Percentiles rank a stretch among this genome's conserved stretches.
phyloP scores from a whole-genome alignment of 2,797 vertebrate species.

The Chrosomus eos region DNA sequence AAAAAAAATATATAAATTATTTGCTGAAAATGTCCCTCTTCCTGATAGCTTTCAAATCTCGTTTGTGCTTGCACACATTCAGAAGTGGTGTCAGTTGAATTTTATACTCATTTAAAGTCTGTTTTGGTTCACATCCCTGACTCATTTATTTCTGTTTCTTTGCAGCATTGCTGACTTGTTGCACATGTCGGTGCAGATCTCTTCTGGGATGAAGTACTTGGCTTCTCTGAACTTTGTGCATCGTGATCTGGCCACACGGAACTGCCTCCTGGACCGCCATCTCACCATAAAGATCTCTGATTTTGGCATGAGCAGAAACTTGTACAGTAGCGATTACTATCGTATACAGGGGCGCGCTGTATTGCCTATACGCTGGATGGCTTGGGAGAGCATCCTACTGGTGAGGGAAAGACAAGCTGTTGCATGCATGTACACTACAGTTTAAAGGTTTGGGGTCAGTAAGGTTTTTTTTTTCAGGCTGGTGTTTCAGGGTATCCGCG shows the following conservation, averaged over 20 bases:
- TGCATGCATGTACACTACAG: background rate
- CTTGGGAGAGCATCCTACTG: constrained; percentile 78
- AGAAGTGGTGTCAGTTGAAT: too few relatives aligned
- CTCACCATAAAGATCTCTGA: constrained; percentile 78
- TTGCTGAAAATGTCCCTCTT: background rate
- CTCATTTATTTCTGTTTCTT: background rate
- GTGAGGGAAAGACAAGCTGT: constrained; percentile 59
- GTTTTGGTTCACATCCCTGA: background rate
- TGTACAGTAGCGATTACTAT: constrained; percentile 78
- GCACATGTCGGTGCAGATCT: constrained; percentile 76
- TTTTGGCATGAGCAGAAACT: constrained; percentile 78
- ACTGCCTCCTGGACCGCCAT: constrained; percentile 75
- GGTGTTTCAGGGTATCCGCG: too few relatives aligned
- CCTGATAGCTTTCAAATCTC: background rate
- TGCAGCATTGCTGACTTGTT: constrained; percentile 68
- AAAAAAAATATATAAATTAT: background rate
- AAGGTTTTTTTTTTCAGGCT: background rate
- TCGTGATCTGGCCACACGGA: constrained; percentile 74
- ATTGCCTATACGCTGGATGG: constrained; percentile 78
- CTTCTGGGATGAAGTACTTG: constrained; percentile 74
- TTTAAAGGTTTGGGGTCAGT: background rate
- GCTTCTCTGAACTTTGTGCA: constrained; percentile 78
- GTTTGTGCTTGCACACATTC: background rate
- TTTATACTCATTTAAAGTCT: background rate
- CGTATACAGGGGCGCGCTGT: constrained; percentile 77